Evolutionary conservation across 2,113 vertebrate genomes (phyloP).

Genomic region (Eonycteris spelaea): DNA sequence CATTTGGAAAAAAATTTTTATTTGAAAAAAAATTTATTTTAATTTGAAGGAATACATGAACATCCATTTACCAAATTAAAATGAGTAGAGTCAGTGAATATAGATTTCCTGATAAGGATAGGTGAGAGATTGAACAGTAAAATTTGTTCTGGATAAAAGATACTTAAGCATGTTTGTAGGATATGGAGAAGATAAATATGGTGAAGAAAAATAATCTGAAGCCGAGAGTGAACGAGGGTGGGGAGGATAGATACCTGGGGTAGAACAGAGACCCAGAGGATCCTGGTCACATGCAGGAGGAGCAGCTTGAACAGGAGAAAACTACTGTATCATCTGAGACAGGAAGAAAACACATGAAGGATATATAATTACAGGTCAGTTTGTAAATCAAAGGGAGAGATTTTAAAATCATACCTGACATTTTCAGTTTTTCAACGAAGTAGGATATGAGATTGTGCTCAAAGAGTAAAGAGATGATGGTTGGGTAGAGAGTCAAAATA

Average conservation of each 20-base stretch:
- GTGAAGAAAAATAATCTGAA: not conserved
- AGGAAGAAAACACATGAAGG: not conserved
- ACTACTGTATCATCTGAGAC: not conserved
- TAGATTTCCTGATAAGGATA: not conserved
- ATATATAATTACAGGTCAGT: not conserved
- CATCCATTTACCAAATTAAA: not conserved
- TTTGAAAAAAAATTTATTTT: not conserved
- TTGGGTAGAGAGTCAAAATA: not conserved
- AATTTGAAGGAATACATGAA: not conserved
- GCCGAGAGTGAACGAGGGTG: not conserved
- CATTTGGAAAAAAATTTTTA: not conserved
- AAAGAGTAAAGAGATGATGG: not conserved
- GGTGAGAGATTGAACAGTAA: not conserved
- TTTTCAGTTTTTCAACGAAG: not conserved
- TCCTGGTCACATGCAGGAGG: not conserved
- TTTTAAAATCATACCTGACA: not conserved
- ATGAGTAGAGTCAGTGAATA: not conserved
- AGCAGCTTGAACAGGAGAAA: not conserved
- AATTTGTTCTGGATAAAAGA: not conserved
- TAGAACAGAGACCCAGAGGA: not conserved
- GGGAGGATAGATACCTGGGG: not conserved
- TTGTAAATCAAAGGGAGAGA: not conserved
- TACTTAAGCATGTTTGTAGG: not conserved
- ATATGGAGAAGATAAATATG: not conserved
- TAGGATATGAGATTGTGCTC: not conserved